A percentile compares a stretch with the other conserved stretches of the same genome.
These are phyloP conservation scores for Subacronicta megacephala DNA, from an alignment of 2,888 invertebrate species.

Conservation along the genomic window DNA sequence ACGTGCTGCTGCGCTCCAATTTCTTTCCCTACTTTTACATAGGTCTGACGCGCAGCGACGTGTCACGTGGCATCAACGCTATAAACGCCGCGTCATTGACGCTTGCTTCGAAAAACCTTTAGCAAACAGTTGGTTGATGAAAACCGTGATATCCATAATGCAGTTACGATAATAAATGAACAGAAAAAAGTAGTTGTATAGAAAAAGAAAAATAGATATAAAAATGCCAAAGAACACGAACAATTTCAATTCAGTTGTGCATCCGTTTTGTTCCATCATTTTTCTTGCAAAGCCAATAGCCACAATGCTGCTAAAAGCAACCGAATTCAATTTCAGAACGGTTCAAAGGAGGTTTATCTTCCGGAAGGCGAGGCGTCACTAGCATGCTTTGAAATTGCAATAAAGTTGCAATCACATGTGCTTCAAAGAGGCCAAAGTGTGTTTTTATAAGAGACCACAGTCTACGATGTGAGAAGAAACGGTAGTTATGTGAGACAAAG, in stretches of 20 bases:
- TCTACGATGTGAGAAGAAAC: conserved; percentile 22
- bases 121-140: too few species aligned
- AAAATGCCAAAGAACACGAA: neutral
- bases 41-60: too few species aligned
- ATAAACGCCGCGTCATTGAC: too few species aligned
- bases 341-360: conserved; percentile 62
- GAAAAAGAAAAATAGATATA: too few species aligned
- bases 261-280: conserved; percentile 32
- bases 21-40: too few species aligned
- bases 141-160: too few species aligned
- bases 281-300: conserved; percentile 43
- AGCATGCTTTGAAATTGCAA: conserved; percentile 74
- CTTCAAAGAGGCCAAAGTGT: conserved; percentile 73
- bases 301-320: conserved; percentile 35
- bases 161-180: too few species aligned
- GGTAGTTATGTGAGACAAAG: neutral
- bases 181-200: too few species aligned
- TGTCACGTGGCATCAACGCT: too few species aligned
- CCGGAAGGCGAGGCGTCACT: conserved; percentile 47
- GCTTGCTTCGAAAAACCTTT: too few species aligned
- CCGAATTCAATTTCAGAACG: conserved; percentile 65
- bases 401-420: conserved; percentile 81
- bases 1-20: too few species aligned
- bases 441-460: conserved; percentile 68
- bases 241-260: neutral